phyloP scores from a whole-genome alignment of 2,113 vertebrate genomes.

The Leptocoma aspasia region DNA sequence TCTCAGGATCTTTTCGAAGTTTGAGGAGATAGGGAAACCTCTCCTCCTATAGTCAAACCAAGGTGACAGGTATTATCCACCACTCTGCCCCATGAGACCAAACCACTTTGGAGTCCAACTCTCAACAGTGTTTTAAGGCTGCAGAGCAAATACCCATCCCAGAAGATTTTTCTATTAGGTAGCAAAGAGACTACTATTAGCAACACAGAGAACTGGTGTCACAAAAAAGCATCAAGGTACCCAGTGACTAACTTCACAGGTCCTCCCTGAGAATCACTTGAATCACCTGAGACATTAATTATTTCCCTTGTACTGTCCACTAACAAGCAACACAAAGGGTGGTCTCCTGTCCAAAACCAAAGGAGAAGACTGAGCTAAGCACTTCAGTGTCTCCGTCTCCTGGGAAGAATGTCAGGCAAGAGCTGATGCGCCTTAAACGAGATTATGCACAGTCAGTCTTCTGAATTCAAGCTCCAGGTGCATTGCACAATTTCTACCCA shows the following conservation, averaged over 20 bases:
- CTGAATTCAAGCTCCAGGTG: background rate
- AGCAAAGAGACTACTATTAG: background rate
- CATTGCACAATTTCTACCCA: background rate
- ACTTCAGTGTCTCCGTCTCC: background rate
- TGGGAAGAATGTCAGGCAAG: background rate
- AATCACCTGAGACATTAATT: fast-evolving
- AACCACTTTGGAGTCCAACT: background rate
- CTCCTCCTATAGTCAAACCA: background rate
- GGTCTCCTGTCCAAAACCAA: background rate
- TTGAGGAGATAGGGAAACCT: too few relatives aligned
- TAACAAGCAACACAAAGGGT: background rate
- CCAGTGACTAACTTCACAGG: background rate
- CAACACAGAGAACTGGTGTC: background rate
- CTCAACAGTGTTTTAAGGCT: background rate
- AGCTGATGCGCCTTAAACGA: background rate
- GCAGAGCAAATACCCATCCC: background rate
- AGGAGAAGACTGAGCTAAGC: background rate
- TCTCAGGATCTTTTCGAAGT: background rate
- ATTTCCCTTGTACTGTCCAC: background rate
- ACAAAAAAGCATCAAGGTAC: background rate
- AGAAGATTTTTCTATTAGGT: background rate
- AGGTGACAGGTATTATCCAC: background rate
- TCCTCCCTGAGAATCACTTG: background rate
- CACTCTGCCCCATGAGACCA: background rate
- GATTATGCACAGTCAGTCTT: background rate